Evolutionary conservation across 2,113 vertebrate species (phyloP).

Genomic region (Zootoca vivipara): DNA sequence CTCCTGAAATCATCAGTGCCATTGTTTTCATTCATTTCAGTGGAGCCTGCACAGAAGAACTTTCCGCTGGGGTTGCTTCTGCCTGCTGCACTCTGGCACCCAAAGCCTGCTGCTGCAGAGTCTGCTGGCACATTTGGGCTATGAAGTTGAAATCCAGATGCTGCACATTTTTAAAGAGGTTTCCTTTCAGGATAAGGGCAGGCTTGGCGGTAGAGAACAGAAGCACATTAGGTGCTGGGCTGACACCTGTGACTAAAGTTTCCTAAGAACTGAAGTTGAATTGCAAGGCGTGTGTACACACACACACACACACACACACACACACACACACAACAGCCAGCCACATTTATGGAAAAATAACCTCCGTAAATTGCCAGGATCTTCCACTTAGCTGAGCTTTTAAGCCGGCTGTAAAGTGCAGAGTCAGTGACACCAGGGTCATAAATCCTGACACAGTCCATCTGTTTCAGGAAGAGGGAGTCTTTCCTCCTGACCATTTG

Average conservation of each 20-base stretch:
- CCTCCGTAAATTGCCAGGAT: background rate
- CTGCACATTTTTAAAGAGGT: background rate
- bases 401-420: constrained; percentile 13
- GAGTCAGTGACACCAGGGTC: background rate
- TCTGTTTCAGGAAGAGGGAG: constrained; percentile 46
- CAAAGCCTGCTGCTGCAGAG: background rate
- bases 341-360: background rate
- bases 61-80: background rate
- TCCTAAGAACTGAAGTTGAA: constrained; percentile 20
- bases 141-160: background rate
- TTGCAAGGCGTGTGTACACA: background rate
- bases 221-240: background rate
- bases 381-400: background rate
- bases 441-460: constrained; percentile 28
- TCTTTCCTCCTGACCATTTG: constrained; percentile 76
- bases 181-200: background rate
- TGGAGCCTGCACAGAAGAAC: background rate
- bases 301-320: background rate
- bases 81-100: background rate
- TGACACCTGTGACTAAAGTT: constrained; percentile 27
- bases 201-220: background rate
- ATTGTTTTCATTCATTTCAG: background rate
- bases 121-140: background rate
- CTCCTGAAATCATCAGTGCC: background rate
- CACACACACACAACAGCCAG: background rate